Evolutionary conservation across 2,113 vertebrate genomes (phyloP).

Genomic region (Zingel zingel): DNA sequence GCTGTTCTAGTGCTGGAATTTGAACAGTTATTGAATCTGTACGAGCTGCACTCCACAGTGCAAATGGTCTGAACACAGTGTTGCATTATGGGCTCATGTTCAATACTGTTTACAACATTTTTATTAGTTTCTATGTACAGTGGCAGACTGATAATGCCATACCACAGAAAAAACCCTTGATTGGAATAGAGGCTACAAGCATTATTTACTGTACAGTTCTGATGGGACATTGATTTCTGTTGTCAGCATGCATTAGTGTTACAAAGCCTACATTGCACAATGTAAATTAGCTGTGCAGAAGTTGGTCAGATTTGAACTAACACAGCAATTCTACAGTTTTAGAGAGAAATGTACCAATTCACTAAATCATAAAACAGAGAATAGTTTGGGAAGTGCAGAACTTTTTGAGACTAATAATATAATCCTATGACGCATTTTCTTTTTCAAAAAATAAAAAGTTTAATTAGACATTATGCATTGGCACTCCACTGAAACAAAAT

Average conservation of each 20-base stretch:
- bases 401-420: constrained; percentile 13
- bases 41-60: constrained; percentile 14
- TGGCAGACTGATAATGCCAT: constrained; percentile 55
- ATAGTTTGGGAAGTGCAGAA: constrained; percentile 30
- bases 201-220: constrained; percentile 72
- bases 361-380: constrained; percentile 26
- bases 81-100: constrained; percentile 43
- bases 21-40: constrained; percentile 47
- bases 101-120: constrained; percentile 51
- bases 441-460: not conserved
- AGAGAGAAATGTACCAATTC: constrained; percentile 17
- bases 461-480: not conserved
- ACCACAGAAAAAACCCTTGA: constrained; percentile 55
- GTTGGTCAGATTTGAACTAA: constrained; percentile 55
- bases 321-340: constrained; percentile 64
- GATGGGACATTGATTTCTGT: constrained; percentile 79
- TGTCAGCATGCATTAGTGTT: constrained; percentile 76
- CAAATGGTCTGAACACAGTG: constrained; percentile 28
- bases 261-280: constrained; percentile 74
- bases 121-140: constrained; percentile 47
- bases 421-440: constrained; percentile 9
- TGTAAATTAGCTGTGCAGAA: constrained; percentile 69
- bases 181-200: constrained; percentile 61
- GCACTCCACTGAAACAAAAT: constrained; percentile 18
- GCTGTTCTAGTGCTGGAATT: constrained; percentile 11